Percentiles rank a stretch among this genome's conserved stretches.
Evolutionary conservation across 1,140 invertebrate species (phyloP).

Genomic region (Thalassaphorura encarpata): DNA sequence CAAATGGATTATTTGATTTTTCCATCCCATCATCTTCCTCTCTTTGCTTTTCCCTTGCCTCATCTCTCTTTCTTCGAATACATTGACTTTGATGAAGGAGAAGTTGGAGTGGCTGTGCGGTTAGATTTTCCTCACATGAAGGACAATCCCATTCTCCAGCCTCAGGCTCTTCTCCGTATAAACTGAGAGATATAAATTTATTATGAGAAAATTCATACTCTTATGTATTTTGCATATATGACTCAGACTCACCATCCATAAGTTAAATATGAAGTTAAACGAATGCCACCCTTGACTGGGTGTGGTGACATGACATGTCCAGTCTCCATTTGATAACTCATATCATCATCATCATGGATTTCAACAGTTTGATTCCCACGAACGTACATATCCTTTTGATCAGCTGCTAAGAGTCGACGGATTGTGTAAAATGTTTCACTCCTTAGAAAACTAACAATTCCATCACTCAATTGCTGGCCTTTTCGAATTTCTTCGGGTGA

Average conservation of each 20-base stretch:
- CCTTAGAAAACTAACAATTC: conserved; percentile 66
- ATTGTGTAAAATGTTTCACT: conserved; percentile 69
- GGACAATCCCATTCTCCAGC: conserved; percentile 28
- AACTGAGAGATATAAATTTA: conserved; percentile 31
- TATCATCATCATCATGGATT: neutral
- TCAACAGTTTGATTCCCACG: neutral
- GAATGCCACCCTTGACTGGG: conserved; percentile 68
- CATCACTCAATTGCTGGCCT: conserved; percentile 47
- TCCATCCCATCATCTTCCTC: conserved; percentile 21
- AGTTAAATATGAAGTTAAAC: conserved; percentile 67
- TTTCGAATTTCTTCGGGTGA: neutral
- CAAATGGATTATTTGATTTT: conserved; percentile 49
- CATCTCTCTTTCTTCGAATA: too few relatives aligned
- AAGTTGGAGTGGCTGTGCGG: conserved; percentile 14
- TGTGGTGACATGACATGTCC: conserved; percentile 50
- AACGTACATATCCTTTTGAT: conserved; percentile 64
- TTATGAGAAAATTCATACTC: too few relatives aligned
- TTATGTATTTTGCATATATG: conserved; percentile 35
- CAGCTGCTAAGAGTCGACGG: conserved; percentile 70
- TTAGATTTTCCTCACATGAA: conserved; percentile 15
- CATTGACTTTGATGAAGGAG: conserved; percentile 28
- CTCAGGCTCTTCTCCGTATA: conserved; percentile 24
- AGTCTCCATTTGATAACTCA: conserved; percentile 48
- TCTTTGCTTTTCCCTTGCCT: conserved; percentile 34
- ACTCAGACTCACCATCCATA: conserved; percentile 62